phyloP scores from a whole-genome alignment of 2,888 invertebrate species.

The Rhaphigaster nebulosa region DNA sequence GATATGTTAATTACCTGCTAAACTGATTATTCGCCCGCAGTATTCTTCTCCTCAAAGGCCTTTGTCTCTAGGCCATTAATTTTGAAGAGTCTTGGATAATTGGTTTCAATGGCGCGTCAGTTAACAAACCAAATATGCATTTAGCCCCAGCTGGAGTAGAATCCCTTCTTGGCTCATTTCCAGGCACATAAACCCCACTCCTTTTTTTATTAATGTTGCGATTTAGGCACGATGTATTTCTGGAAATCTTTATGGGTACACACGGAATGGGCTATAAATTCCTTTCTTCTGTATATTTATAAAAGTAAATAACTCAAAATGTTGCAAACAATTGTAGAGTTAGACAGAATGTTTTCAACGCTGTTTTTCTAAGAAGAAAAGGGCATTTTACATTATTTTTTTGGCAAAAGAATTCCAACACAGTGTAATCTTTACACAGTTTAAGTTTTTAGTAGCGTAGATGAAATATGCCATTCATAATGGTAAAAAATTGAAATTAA shows the following conservation, averaged over 20 bases:
- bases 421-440: background rate
- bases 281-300: slow-evolving; percentile 35
- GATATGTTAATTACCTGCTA: slow-evolving; percentile 2
- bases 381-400: background rate
- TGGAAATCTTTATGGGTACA: slow-evolving; percentile 29
- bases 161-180: slow-evolving; percentile 23
- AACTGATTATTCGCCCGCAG: background rate
- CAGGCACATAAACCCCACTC: background rate
- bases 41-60: slow-evolving; percentile 19
- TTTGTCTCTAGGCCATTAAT: slow-evolving; percentile 31
- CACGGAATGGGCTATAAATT: slow-evolving; percentile 25
- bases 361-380: background rate
- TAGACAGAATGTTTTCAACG: background rate
- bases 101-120: background rate
- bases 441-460: background rate
- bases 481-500: too few relatives aligned
- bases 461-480: too few relatives aligned
- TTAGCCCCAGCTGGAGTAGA: background rate
- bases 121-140: slow-evolving; percentile 26
- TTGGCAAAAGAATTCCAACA: background rate
- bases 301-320: background rate
- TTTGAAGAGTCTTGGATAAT: slow-evolving; percentile 32
- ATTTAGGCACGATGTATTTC: slow-evolving; percentile 38
- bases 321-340: slow-evolving; percentile 26
- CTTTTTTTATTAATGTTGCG: slow-evolving; percentile 48